Percentiles rank a stretch among this genome's conserved stretches.
Conservation (phyloP, 2,888 invertebrate genomes). For the Lasioglossum figueresi region DNA sequence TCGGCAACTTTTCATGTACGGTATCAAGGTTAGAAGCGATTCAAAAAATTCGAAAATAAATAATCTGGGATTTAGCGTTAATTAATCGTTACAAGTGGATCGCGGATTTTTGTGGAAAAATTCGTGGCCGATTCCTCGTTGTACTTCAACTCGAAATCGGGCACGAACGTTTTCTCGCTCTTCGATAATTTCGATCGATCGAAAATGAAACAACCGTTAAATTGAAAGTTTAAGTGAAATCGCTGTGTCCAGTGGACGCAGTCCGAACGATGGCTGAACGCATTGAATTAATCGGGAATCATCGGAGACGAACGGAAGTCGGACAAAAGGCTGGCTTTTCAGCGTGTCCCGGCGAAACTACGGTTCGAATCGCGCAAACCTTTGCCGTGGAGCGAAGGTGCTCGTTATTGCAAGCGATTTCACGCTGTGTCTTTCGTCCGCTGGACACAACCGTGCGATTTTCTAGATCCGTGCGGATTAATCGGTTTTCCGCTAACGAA, state of each 20-base stretch:
- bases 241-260: background rate
- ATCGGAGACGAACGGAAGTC: conserved; percentile 38
- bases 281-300: conserved; percentile 30
- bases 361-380: background rate
- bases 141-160: too few relatives aligned
- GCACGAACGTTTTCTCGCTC: too few relatives aligned
- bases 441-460: conserved; percentile 3
- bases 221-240: background rate
- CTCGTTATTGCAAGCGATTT: conserved; percentile 6
- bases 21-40: too few relatives aligned
- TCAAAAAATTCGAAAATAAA: too few relatives aligned
- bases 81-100: too few relatives aligned
- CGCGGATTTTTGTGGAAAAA: too few relatives aligned
- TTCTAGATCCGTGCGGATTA: conserved; percentile 4
- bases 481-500: conserved; percentile 8
- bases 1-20: too few relatives aligned
- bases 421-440: conserved; percentile 5
- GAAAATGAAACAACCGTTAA: background rate
- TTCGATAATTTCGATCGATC: too few relatives aligned
- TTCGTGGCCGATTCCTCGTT: too few relatives aligned
- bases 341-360: conserved; percentile 4
- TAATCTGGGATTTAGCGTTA: too few relatives aligned
- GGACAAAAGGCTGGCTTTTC: conserved; percentile 44
- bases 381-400: background rate
- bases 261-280: background rate